Evolutionary conservation across 2,888 invertebrate genomes (phyloP).

Genomic region (Blastobasis lacticolella): DNA sequence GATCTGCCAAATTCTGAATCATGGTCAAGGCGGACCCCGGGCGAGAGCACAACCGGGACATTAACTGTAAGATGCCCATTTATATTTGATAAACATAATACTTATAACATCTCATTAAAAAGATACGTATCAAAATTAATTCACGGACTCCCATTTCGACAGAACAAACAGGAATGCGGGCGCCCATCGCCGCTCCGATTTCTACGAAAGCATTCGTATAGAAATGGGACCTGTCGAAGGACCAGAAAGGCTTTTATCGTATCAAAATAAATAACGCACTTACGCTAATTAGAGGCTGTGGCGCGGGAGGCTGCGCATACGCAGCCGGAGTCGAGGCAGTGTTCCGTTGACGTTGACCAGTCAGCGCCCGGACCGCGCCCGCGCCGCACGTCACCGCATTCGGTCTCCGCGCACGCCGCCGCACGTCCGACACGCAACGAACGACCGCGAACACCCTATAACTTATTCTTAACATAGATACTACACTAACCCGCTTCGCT

Average conservation of each 20-base stretch:
- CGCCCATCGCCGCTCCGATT: no score
- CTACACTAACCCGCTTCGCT: slow-evolving; percentile 41
- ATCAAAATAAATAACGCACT: slow-evolving; percentile 45
- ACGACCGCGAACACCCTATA: slow-evolving; percentile 45
- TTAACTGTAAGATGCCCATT: no score
- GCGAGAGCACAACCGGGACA: no score
- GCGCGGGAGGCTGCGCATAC: slow-evolving; percentile 4
- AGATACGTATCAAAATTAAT: no score
- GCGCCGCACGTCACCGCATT: slow-evolving; percentile 34
- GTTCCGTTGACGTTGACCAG: slow-evolving; percentile 26
- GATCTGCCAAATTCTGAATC: no score
- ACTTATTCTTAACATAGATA: slow-evolving; percentile 10
- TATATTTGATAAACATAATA: no score
- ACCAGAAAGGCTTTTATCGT: slow-evolving; percentile 16
- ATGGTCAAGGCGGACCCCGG: no score
- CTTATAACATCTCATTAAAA: no score
- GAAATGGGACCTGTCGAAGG: slow-evolving; percentile 4
- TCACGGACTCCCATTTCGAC: no score
- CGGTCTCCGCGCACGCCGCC: slow-evolving; percentile 21
- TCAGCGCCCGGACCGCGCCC: slow-evolving; percentile 54
- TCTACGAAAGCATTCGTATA: not conserved
- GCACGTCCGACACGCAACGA: slow-evolving; percentile 57
- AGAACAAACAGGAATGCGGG: no score
- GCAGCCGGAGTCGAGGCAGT: slow-evolving; percentile 6
- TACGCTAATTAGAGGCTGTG: slow-evolving; percentile 35